Percentiles rank a stretch among this genome's conserved stretches.
Conservation (phyloP, 37 sponge, comb jelly and placozoan species). For the Halichondria panicea region DNA sequence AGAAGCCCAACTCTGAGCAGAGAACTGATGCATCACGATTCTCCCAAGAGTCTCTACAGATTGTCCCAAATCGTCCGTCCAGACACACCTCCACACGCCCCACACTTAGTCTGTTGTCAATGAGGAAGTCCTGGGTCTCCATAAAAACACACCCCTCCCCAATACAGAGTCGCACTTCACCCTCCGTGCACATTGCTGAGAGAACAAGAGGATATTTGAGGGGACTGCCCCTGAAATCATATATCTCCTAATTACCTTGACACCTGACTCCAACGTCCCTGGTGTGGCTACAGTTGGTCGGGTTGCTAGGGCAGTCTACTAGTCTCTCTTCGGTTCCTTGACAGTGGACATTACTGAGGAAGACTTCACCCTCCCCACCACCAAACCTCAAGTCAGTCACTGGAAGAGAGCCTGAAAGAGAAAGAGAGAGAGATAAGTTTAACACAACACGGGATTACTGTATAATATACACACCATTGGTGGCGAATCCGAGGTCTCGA, state of each 20-base stretch:
- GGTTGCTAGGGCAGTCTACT: conserved; percentile 5
- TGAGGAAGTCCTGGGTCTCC: too few relatives aligned
- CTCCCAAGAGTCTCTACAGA: too few relatives aligned
- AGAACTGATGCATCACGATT: too few relatives aligned
- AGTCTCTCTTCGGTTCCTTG: conserved; percentile 15
- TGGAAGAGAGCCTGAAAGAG: conserved; percentile 4
- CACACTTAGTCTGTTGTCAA: too few relatives aligned
- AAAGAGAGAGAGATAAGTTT: not conserved
- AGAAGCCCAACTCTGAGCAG: too few relatives aligned
- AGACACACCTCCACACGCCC: too few relatives aligned
- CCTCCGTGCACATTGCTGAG: not conserved
- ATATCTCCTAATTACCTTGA: not conserved
- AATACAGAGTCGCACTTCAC: not conserved
- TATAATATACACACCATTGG: conserved; percentile 9
- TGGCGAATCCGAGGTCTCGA: conserved; percentile 30
- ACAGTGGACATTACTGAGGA: conserved; percentile 27
- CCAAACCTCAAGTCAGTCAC: not conserved
- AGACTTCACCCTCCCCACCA: not conserved
- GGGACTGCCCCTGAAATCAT: not conserved
- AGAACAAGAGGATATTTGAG: too few relatives aligned
- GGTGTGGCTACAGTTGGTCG: not conserved
- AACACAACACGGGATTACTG: not conserved
- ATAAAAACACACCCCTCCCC: too few relatives aligned
- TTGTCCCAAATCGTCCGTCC: too few relatives aligned
- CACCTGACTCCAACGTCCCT: conserved; percentile 1